Evolutionary conservation across 2,113 vertebrate species (phyloP).

Genomic region (Ochotona curzoniae): DNA sequence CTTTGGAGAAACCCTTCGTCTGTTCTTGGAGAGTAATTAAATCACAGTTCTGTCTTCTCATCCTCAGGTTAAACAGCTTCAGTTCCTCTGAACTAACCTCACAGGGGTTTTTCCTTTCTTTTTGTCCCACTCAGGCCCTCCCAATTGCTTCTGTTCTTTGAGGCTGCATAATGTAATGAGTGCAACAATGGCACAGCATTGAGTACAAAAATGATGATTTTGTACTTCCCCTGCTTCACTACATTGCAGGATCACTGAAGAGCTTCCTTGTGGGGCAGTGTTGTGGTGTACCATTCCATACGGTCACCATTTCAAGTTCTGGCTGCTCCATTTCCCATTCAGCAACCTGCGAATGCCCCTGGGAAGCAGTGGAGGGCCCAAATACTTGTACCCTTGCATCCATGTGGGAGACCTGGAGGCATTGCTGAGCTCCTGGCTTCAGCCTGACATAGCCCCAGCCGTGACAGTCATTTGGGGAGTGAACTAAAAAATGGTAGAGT

Average conservation of each 20-base stretch:
- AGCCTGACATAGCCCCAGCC: too few relatives aligned
- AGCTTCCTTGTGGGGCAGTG: not conserved
- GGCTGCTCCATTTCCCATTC: too few relatives aligned
- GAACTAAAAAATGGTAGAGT: too few relatives aligned
- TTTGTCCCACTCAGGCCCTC: not conserved
- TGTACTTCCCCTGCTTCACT: not conserved
- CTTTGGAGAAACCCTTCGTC: not conserved
- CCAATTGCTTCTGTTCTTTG: accelerated
- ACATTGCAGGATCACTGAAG: not conserved
- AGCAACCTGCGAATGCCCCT: too few relatives aligned
- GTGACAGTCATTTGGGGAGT: too few relatives aligned
- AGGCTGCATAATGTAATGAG: not conserved
- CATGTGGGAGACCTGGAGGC: too few relatives aligned
- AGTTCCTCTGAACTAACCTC: not conserved
- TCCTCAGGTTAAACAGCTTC: not conserved
- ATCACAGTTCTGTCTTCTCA: not conserved
- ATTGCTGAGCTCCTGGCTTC: too few relatives aligned
- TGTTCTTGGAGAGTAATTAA: conserved; percentile 9
- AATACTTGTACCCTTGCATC: too few relatives aligned
- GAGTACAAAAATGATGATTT: not conserved
- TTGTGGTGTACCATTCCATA: too few relatives aligned
- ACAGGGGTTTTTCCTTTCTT: accelerated
- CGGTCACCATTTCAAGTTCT: too few relatives aligned
- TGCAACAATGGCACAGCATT: accelerated
- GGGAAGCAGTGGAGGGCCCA: too few relatives aligned